Conservation (phyloP, 2,888 invertebrate genomes). For the Brassicogethes aeneus region DNA sequence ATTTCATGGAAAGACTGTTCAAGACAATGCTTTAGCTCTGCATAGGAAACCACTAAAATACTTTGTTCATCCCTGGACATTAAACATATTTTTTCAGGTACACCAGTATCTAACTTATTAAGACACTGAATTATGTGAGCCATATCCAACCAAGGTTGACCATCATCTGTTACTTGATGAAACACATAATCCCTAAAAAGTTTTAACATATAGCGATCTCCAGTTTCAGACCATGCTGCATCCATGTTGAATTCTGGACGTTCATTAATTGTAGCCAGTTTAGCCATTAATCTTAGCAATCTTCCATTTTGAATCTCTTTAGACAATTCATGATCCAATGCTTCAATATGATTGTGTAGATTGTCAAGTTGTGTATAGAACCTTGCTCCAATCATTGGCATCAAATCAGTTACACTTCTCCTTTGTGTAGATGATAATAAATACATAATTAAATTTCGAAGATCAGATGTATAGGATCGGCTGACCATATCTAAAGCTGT, state of each 20-base stretch:
- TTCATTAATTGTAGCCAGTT: constrained; percentile 91
- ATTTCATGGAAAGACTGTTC: constrained; percentile 86
- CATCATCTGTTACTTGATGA: constrained; percentile 89
- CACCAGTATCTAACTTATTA: constrained; percentile 84
- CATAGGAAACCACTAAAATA: constrained; percentile 89
- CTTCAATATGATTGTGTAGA: constrained; percentile 77
- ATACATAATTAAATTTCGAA: constrained; percentile 90
- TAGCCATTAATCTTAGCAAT: constrained; percentile 81
- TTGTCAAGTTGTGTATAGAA: constrained; percentile 95
- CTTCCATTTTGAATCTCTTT: constrained; percentile 94
- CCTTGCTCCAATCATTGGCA: constrained; percentile 96
- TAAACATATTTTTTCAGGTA: constrained; percentile 78
- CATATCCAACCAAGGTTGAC: constrained; percentile 93
- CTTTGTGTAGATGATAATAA: constrained; percentile 58
- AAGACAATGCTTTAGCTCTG: constrained; percentile 90
- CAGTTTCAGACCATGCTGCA: constrained; percentile 94
- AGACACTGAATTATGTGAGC: constrained; percentile 89
- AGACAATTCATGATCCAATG: constrained; percentile 81
- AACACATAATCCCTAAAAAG: constrained; percentile 96
- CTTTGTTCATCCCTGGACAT: constrained; percentile 96
- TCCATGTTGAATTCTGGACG: constrained; percentile 91
- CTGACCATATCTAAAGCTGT: constrained; percentile 84
- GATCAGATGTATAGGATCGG: constrained; percentile 85
- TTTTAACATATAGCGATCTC: constrained; percentile 96
- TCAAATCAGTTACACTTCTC: constrained; percentile 86